Evolutionary conservation across 1,140 invertebrate species (phyloP), one percentile per base, ranked within the genome.

Genomic region (Rhyzopertha dominica): DNA sequence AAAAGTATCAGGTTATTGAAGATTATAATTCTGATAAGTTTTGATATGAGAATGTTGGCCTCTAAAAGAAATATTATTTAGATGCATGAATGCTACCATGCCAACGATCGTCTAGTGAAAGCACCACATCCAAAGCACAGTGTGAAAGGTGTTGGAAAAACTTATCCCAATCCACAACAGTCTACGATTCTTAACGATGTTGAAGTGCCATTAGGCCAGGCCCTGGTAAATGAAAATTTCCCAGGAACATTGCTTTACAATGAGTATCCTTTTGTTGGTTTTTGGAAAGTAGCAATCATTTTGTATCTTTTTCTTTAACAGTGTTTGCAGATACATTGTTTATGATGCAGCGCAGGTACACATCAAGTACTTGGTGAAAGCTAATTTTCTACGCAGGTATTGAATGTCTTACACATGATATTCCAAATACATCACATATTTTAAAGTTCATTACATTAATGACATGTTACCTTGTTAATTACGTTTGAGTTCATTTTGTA

Each of bases 331-430:
- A 73, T 91, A 82, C 60, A 91, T 95, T 62, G 89, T 95, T 0
- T 95, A 95, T 58, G 90, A 95, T 68, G 79, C 88, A 20, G 85
- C 86, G 18, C 92, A 95, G 68, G 84, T 93, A 1, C 86, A 90
- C 55, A 74, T 85, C 9, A 78, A 85, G 55, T 94, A 92, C 62
- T 67, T 93, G 40, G 51, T 92, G 22, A 79, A 81, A 53, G 73
- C 84, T 66, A 81, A 89, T 14, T 94, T 94, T 66, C 82, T 88
- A 25, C 85, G 82, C 55, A 79, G 77, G 28, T 73, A 63, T 45
- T 74, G 64, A 62, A 35, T 19, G 12, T 23, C 42, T 26, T 26
- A 22, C 3, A n/a, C n/a, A n/a, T n/a, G n/a, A n/a, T n/a, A n/a
- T n/a, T n/a, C n/a, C n/a, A n/a, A n/a, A n/a, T n/a, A n/a, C n/a